Conservation (phyloP, 2,888 invertebrate genomes). For the Pterostichus niger region DNA sequence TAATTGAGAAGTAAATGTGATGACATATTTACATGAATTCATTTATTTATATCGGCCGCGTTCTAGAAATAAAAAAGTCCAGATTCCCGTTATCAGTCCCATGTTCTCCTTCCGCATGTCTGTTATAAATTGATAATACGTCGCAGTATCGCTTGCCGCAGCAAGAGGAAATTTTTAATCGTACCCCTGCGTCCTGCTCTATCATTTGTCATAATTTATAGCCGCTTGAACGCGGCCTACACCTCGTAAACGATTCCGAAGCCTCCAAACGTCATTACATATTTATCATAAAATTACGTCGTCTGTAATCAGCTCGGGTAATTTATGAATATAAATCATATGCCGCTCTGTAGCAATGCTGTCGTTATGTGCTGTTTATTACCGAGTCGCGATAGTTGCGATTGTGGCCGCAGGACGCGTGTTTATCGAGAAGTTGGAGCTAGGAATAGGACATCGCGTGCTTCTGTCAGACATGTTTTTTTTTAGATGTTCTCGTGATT, state of each 20-base stretch:
- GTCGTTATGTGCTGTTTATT: conserved; percentile 43
- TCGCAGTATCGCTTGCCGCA: conserved; percentile 33
- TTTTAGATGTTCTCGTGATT: conserved; percentile 6
- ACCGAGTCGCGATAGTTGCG: conserved; percentile 3
- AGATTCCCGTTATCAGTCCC: conserved; percentile 10
- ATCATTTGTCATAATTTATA: conserved; percentile 67
- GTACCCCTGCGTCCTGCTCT: conserved; percentile 37
- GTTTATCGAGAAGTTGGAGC: background rate
- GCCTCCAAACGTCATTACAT: conserved; percentile 65
- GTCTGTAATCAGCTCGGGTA: conserved; percentile 60
- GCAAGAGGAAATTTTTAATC: conserved; percentile 65
- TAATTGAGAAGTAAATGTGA: conserved; percentile 5
- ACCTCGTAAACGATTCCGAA: conserved; percentile 65
- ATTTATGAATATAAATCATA: conserved; percentile 66
- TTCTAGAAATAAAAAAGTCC: conserved; percentile 3
- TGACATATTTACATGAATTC: background rate
- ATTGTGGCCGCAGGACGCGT: background rate
- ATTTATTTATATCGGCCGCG: conserved; percentile 4
- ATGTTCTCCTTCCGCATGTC: conserved; percentile 28
- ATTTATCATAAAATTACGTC: conserved; percentile 66
- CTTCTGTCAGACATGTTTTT: background rate
- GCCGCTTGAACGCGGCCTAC: conserved; percentile 54
- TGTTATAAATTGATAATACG: conserved; percentile 51
- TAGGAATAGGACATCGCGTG: conserved; percentile 16
- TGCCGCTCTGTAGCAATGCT: conserved; percentile 15